Evolutionary conservation across 2,113 vertebrate species (phyloP).

Genomic region (Aythya baeri): DNA sequence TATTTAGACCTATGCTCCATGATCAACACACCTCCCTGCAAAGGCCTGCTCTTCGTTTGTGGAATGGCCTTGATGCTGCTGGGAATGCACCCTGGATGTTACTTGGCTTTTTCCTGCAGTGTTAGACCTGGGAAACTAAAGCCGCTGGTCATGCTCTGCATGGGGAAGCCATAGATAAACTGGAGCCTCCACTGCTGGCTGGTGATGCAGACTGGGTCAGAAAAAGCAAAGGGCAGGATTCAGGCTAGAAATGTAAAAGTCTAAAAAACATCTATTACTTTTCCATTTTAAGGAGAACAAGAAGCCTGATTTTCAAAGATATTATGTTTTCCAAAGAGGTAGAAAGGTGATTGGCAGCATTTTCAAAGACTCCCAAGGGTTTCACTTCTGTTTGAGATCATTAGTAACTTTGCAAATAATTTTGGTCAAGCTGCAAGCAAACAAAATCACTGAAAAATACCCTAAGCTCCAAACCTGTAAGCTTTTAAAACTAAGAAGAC

Average conservation of each 20-base stretch:
- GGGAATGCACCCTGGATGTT: not conserved
- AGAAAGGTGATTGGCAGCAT: not conserved
- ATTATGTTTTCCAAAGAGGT: not conserved
- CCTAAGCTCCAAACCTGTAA: not conserved
- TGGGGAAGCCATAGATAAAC: not conserved
- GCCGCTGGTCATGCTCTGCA: fast-evolving
- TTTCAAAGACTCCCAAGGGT: not conserved
- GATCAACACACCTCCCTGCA: not conserved
- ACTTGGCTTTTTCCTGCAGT: not conserved
- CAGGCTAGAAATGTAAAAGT: not conserved
- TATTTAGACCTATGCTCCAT: not conserved
- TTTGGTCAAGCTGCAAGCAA: not conserved
- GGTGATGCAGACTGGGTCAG: not conserved
- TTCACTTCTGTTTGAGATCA: not conserved
- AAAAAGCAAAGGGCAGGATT: not conserved
- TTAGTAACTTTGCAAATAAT: not conserved
- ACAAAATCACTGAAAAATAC: not conserved
- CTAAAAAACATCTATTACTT: fast-evolving
- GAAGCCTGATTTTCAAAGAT: not conserved
- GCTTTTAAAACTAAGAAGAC: not conserved
- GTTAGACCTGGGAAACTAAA: not conserved
- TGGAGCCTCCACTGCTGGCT: not conserved
- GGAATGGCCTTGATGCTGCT: not conserved
- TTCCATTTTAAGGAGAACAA: not conserved
- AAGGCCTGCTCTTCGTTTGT: not conserved